phyloP scores from a whole-genome alignment of 2,888 invertebrate genomes.

The Parasteatoda lunata region DNA sequence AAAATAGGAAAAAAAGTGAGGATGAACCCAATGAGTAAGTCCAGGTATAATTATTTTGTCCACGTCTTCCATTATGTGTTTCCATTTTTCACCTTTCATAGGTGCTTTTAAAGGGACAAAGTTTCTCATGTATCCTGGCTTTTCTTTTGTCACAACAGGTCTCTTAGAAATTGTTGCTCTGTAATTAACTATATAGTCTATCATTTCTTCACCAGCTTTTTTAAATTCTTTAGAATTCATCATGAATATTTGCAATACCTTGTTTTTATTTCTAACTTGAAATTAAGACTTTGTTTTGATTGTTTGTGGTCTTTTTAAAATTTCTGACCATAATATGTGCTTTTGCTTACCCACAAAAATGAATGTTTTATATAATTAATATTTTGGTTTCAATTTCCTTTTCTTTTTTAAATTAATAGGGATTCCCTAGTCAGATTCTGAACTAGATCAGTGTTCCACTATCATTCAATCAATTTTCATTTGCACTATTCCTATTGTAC shows the following conservation, averaged over 20 bases:
- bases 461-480: too few relatives aligned
- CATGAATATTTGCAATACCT: neutral
- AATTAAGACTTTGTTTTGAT: neutral
- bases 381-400: too few relatives aligned
- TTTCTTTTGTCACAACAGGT: constrained; percentile 89
- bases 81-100: constrained; percentile 87
- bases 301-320: neutral
- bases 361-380: too few relatives aligned
- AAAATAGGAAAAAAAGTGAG: constrained; percentile 98
- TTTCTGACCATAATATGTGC: too few relatives aligned
- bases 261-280: too few relatives aligned
- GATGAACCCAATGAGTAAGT: constrained; percentile 83
- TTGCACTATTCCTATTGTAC: too few relatives aligned
- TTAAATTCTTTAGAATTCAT: constrained; percentile 94
- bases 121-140: constrained; percentile 89
- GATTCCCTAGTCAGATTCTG: too few relatives aligned
- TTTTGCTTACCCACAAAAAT: too few relatives aligned
- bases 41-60: constrained; percentile 94
- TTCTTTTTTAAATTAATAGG: too few relatives aligned
- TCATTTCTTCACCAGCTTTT: constrained; percentile 90
- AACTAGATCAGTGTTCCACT: too few relatives aligned
- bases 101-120: constrained; percentile 88
- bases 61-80: constrained; percentile 89
- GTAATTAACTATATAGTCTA: constrained; percentile 94
- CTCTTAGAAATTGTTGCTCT: constrained; percentile 85